Evolutionary conservation across 2,797 vertebrate genomes (phyloP), one percentile per base, ranked within the genome.

Genomic region (Silurus lanzhouensis): DNA sequence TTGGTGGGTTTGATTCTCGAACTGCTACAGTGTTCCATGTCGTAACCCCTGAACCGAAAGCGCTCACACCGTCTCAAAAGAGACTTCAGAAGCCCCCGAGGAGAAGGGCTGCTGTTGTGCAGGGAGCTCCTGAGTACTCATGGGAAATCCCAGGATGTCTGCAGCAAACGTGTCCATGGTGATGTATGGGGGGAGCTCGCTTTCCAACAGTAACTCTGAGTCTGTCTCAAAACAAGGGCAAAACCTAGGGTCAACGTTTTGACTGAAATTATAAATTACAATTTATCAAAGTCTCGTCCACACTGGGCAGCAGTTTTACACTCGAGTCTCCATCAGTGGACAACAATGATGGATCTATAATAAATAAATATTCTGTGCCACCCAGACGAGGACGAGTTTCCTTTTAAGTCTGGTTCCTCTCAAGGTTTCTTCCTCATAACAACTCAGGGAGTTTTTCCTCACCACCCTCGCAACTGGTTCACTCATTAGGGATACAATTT

Each of bases 101-200:
- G 61, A 84, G 80, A 84, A 70, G 19, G 2, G 52, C 63, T 66
- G 25, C 5, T 90, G 81, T 70, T 86, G 83, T 75, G 79, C 55
- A 77, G 44, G n/a, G 10, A 86, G 81, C 63, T 86, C 66, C 48
- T 60, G 63, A 68, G 87, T 83, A 52, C 88, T 87, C 83, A 90
- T 0, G 79, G 93, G 94, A 84, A 98, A 95, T 76, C 96, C 96
- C 83, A 99, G 95, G 91, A 99, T 95, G 58, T 96, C 90, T 63
- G 83, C 83, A 13, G 92, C 87, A 55, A 99, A 97, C 68, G 92
- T 93, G 88, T 96, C 94, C 82, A 94, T 85, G 55, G 96, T 95
- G 90, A 99, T 95, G 92, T 96, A 94, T 3, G 93, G 91, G n/a
- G 97, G 97, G 83, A 99, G 95, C 61, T 91, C 89, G n/a, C 91